Evolutionary conservation across 2,888 invertebrate species (phyloP).

Genomic region (Melinaea marsaeus): DNA sequence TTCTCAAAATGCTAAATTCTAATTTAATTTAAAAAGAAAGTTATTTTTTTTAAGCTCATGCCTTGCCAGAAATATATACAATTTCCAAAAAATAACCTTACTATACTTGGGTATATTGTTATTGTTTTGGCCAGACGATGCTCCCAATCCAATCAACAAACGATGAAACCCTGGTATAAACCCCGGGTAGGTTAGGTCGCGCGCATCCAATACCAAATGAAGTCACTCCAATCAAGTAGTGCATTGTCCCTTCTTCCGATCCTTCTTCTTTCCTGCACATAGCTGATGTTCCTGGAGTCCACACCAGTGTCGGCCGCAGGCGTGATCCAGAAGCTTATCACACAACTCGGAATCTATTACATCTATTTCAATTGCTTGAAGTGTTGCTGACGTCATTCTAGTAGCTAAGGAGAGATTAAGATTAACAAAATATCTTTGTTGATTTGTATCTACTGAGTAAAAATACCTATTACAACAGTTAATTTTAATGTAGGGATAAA

Average conservation of each 20-base stretch:
- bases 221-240: slow-evolving; percentile 42
- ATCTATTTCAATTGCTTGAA: slow-evolving; percentile 50
- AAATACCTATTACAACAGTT: neutral
- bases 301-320: slow-evolving; percentile 49
- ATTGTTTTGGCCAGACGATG: too few species aligned
- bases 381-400: slow-evolving; percentile 27
- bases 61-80: too few species aligned
- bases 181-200: slow-evolving; percentile 31
- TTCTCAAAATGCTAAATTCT: too few species aligned
- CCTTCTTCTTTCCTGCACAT: slow-evolving; percentile 57
- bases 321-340: slow-evolving; percentile 36
- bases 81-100: too few species aligned
- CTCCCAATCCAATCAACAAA: slow-evolving; percentile 21
- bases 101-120: too few species aligned
- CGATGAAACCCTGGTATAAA: slow-evolving; percentile 40
- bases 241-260: slow-evolving; percentile 26
- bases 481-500: too few species aligned
- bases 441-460: too few species aligned
- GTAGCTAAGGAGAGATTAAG: neutral
- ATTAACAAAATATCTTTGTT: too few species aligned
- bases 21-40: too few species aligned
- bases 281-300: slow-evolving; percentile 51
- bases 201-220: slow-evolving; percentile 34
- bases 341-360: slow-evolving; percentile 44
- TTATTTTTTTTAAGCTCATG: too few species aligned